Evolutionary conservation across 2,797 vertebrate species (phyloP), one percentile per base, ranked within the genome.

Genomic region (Peromyscus aztecus): DNA sequence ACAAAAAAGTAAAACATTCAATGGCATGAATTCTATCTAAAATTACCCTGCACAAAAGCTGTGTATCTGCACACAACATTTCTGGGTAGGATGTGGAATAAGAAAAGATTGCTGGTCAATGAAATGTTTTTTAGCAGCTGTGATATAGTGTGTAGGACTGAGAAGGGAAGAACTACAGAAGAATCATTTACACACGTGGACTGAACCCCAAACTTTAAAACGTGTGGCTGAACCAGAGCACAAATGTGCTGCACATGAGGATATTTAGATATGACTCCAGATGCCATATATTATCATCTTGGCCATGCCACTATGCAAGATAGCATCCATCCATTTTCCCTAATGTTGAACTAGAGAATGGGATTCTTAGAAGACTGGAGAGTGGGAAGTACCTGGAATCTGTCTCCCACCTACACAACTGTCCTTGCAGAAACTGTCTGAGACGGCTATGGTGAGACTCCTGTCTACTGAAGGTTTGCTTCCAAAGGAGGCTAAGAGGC

Each of bases 1-100:
- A 52, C 52, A 55, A 86, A 84, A 91, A 89, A 49, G 24, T 96
- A 96, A 91, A 95, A 93, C 91, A 95, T 80, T 94, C 49, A 91
- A 17, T 71, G 37, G 17, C 49, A 95, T 61, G 57, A 96, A 96
- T 96, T 90, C 75, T 83, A 84, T 55, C 61, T 94, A 89, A 87
- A 95, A 96, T 94, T 95, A 23, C 49, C 23, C 29, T 65, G 12
- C n/a, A 90, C 76, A 93, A 90, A 93, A 92, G 65, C 4, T 78
- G 23, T 88, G 59, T 91, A 55, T 93, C 75, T 75, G 7, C 24
- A 89, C 91, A 89, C 46, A 43, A 0, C 5, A 90, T 88, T 77
- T 27, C 40, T 75, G 12, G 46, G 80, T 29, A 55, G 8, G 13
- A 65, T 90, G 4, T 73, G 34, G 37, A 76, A 46, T 92, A 90